These are phyloP conservation scores for Drosophila repleta DNA, from an alignment of 1,140 invertebrate species.

Conservation along the genomic window DNA sequence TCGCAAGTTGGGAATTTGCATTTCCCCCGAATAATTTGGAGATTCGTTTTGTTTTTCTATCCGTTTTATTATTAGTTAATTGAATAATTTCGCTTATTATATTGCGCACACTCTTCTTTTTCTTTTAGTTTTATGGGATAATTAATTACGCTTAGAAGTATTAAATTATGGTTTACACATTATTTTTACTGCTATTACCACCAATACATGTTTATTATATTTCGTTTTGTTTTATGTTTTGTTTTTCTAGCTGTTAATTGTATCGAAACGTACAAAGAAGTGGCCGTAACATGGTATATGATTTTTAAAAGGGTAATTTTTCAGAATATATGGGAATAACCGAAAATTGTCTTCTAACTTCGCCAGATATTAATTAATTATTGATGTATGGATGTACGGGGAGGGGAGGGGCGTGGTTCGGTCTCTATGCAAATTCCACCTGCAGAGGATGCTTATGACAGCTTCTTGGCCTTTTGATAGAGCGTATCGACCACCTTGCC, in stretches of 20 bases:
- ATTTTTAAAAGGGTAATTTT: slow-evolving; percentile 24
- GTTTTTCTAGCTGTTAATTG: slow-evolving; percentile 41
- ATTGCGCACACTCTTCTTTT: slow-evolving; percentile 52
- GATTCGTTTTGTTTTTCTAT: slow-evolving; percentile 17
- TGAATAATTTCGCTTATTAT: slow-evolving; percentile 74
- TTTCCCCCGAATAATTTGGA: neutral
- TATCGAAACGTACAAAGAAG: slow-evolving; percentile 48
- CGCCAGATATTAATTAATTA: slow-evolving; percentile 57
- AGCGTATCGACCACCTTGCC: slow-evolving; percentile 99
- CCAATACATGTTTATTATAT: slow-evolving; percentile 21
- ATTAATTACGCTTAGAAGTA: slow-evolving; percentile 67
- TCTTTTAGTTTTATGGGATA: slow-evolving; percentile 52
- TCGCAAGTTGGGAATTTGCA: neutral
- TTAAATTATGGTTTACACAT: slow-evolving; percentile 60
- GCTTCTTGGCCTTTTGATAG: slow-evolving; percentile 99
- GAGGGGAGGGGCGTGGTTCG: neutral
- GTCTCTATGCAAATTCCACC: slow-evolving; percentile 1
- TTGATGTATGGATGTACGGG: slow-evolving; percentile 12
- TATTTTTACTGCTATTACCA: slow-evolving; percentile 48
- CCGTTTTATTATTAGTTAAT: slow-evolving; percentile 67
- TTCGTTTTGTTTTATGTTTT: slow-evolving; percentile 17
- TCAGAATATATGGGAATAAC: slow-evolving; percentile 38
- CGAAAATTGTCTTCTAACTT: slow-evolving; percentile 64
- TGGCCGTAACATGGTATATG: slow-evolving; percentile 32
- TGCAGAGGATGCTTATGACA: slow-evolving; percentile 90